Conservation (phyloP, 2,797 vertebrate genomes). For the Anabacerthia variegaticeps region DNA sequence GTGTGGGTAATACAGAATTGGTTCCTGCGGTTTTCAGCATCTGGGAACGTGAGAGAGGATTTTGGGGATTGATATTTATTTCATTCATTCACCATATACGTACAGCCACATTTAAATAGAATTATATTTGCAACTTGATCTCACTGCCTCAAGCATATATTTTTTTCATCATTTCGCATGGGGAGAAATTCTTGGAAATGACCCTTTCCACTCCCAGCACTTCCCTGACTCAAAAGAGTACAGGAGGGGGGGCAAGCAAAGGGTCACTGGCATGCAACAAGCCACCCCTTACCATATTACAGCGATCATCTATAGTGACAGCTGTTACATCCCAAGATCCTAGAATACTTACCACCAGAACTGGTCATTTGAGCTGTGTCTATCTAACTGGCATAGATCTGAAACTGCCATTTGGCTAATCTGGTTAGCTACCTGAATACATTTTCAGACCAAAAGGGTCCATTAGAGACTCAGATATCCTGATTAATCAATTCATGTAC, state of each 20-base stretch:
- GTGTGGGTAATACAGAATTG: neutral
- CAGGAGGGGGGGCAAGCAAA: neutral
- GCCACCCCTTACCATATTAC: neutral
- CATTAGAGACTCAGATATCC: neutral
- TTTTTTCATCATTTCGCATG: neutral
- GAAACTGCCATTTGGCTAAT: neutral
- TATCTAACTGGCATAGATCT: neutral
- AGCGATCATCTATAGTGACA: neutral
- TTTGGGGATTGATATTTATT: neutral
- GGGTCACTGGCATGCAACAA: neutral
- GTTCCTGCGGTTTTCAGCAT: conserved; percentile 36
- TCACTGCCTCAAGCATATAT: neutral
- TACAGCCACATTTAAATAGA: conserved; percentile 30
- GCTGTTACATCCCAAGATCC: neutral
- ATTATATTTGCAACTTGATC: conserved; percentile 14
- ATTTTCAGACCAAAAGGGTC: neutral
- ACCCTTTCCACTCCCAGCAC: neutral
- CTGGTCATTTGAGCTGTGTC: neutral
- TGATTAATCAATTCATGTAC: neutral
- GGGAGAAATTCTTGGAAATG: conserved; percentile 14
- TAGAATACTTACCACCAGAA: neutral
- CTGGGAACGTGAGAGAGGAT: neutral
- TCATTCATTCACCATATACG: conserved; percentile 10
- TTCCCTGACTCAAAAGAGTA: neutral
- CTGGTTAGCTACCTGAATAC: neutral